A percentile compares a stretch with the other conserved stretches of the same genome.
These are phyloP conservation scores for Embidobia sp. DNA, from an alignment of 2,888 invertebrate genomes.

Conservation along the genomic window DNA sequence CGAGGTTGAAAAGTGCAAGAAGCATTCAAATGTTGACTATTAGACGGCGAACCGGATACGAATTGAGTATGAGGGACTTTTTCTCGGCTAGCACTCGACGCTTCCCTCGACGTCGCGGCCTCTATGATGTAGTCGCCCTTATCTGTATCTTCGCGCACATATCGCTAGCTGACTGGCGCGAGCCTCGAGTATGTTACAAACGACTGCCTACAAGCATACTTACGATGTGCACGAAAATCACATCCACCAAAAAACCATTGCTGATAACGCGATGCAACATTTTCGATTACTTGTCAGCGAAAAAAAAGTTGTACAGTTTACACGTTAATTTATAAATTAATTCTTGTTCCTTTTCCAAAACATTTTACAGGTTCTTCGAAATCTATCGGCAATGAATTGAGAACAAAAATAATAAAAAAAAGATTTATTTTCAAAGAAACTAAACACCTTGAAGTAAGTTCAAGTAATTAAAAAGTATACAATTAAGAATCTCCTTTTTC, in stretches of 20 bases:
- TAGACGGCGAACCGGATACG: slow-evolving; percentile 42
- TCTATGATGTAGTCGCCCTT: slow-evolving; percentile 60
- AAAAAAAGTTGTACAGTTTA: too few relatives aligned
- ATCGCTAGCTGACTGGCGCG: slow-evolving; percentile 33
- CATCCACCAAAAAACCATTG: slow-evolving; percentile 19
- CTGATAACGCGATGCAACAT: too few relatives aligned
- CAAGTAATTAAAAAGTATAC: too few relatives aligned
- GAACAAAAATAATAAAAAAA: too few relatives aligned
- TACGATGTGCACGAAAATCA: slow-evolving; percentile 13
- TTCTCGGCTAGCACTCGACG: slow-evolving; percentile 36
- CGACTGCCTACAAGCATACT: slow-evolving; percentile 14
- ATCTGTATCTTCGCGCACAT: slow-evolving; percentile 50
- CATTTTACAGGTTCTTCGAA: too few relatives aligned
- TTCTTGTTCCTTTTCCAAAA: too few relatives aligned
- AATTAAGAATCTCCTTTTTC: too few relatives aligned
- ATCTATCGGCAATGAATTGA: too few relatives aligned
- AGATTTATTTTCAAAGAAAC: too few relatives aligned
- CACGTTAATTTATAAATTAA: too few relatives aligned
- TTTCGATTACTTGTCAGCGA: too few relatives aligned
- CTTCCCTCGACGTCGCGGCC: slow-evolving; percentile 43
- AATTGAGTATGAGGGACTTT: slow-evolving; percentile 43
- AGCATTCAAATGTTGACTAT: slow-evolving; percentile 31
- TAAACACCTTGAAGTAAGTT: too few relatives aligned
- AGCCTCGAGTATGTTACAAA: slow-evolving; percentile 39
- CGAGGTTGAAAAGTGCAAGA: slow-evolving; percentile 14